These are phyloP conservation scores for Drosophila fuyamai DNA, from an alignment of 1,140 invertebrate genomes.

Conservation along the genomic window DNA sequence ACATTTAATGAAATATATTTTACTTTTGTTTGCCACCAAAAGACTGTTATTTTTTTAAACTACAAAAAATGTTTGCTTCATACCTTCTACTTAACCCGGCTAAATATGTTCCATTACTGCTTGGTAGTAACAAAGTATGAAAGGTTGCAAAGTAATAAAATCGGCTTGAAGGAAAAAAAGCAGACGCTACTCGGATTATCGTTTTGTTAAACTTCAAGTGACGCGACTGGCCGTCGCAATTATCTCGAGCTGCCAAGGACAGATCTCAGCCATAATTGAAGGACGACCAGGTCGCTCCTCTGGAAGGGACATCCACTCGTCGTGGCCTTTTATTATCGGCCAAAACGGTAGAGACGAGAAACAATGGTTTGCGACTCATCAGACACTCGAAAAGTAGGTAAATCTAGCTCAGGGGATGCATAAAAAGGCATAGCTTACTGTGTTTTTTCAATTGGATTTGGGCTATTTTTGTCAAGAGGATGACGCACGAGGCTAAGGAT, in stretches of 20 bases:
- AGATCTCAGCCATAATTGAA: constrained; percentile 24
- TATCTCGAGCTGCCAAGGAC: constrained; percentile 68
- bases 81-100: background rate
- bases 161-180: constrained; percentile 13
- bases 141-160: constrained; percentile 26
- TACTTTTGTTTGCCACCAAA: too few relatives aligned
- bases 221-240: constrained; percentile 45
- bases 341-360: constrained; percentile 44
- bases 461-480: constrained; percentile 17
- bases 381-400: constrained; percentile 38
- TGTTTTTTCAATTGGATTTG: constrained; percentile 43
- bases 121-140: constrained; percentile 22
- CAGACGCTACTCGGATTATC: constrained; percentile 20
- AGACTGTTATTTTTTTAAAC: too few relatives aligned
- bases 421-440: constrained; percentile 38
- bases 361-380: constrained; percentile 52
- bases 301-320: constrained; percentile 16
- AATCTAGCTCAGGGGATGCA: constrained; percentile 59
- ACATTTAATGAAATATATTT: too few relatives aligned
- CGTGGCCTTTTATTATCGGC: constrained; percentile 30
- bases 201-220: constrained; percentile 48
- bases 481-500: background rate
- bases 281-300: constrained; percentile 5
- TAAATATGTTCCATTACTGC: background rate
- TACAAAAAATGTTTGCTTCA: too few relatives aligned